A percentile compares a stretch with the other conserved stretches of the same genome.
phyloP scores from a whole-genome alignment of 2,113 vertebrate genomes.

The Oreocharis arfaki region DNA sequence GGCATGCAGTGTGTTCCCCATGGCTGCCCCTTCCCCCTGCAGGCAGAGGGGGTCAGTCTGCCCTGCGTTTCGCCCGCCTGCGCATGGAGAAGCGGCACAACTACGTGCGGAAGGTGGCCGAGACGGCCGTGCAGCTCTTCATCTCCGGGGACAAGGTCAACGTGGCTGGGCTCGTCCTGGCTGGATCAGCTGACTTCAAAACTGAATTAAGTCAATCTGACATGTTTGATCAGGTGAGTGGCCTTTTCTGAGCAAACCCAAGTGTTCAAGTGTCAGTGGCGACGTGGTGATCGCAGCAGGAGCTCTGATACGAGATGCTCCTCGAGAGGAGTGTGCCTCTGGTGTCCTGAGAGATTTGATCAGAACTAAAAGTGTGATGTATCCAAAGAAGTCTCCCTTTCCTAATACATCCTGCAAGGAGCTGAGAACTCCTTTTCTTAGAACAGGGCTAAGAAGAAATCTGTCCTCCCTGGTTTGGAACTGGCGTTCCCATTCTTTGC shows the following conservation, averaged over 20 bases:
- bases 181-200: constrained; percentile 98
- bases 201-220: constrained; percentile 98
- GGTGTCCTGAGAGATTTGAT: neutral
- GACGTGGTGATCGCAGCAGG: accelerated
- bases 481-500: neutral
- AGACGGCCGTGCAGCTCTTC: constrained; percentile 96
- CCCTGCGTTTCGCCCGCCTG: constrained; percentile 95
- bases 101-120: constrained; percentile 97
- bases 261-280: accelerated
- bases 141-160: constrained; percentile 99
- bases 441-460: neutral
- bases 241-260: neutral
- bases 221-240: constrained; percentile 97
- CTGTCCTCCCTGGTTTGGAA: neutral
- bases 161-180: constrained; percentile 94
- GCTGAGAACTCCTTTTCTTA: neutral
- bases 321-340: neutral
- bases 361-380: neutral
- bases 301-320: neutral
- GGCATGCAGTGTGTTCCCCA: neutral
- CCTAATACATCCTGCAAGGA: neutral
- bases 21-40: neutral
- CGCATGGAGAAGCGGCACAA: constrained; percentile 99
- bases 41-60: constrained; percentile 98
- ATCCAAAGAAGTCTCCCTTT: neutral